These are phyloP conservation scores for Anagyrus pseudococci DNA, from an alignment of 2,888 invertebrate genomes.

Conservation along the genomic window DNA sequence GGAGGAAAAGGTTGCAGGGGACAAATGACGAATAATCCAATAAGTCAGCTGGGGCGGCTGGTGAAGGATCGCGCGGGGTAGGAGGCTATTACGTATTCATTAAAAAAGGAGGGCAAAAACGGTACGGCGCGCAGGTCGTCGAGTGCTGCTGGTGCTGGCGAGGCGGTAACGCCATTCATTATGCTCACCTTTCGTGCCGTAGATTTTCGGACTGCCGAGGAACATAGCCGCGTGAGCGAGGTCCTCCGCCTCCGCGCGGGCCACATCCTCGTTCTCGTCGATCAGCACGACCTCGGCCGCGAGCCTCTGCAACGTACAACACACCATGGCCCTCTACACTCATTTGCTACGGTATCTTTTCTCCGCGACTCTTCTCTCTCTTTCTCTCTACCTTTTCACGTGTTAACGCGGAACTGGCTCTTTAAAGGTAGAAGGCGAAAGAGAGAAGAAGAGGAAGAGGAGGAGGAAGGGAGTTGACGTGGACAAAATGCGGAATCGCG, in stretches of 20 bases:
- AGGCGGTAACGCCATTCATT: no score
- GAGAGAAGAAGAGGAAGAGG: neutral
- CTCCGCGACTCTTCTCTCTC: neutral
- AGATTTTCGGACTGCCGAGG: constrained; percentile 65
- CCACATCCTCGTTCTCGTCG: constrained; percentile 67
- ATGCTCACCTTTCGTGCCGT: constrained; percentile 52
- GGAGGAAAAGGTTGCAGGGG: no score
- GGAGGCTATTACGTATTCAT: constrained; percentile 6
- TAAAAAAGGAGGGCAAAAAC: neutral
- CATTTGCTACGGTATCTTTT: neutral
- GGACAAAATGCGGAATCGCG: no score
- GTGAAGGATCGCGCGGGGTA: no score
- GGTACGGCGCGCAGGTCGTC: neutral
- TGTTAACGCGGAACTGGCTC: no score
- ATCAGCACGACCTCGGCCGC: constrained; percentile 68
- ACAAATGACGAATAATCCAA: constrained; percentile 3
- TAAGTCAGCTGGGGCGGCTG: constrained; percentile 2
- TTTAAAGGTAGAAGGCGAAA: no score
- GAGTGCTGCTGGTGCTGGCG: neutral
- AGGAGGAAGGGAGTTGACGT: no score
- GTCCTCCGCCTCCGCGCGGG: constrained; percentile 72
- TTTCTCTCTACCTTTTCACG: no score
- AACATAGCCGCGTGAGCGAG: constrained; percentile 70
- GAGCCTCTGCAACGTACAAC: constrained; percentile 61
- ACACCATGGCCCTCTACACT: constrained; percentile 17